Conservation (phyloP, 2,888 invertebrate species). For the Listrodromus nycthemerus region DNA sequence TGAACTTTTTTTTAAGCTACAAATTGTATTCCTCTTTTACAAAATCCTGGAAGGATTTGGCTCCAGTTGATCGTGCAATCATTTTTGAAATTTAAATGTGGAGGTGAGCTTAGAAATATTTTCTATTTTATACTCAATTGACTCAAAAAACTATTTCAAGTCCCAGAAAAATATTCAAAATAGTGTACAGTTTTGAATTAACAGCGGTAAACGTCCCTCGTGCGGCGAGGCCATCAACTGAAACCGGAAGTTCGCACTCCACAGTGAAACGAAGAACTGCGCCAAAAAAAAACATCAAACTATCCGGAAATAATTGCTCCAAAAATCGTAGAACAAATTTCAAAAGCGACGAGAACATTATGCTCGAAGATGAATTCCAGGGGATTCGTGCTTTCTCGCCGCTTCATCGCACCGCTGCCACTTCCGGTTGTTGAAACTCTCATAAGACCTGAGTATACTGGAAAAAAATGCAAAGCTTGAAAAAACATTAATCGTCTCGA, state of each 20-base stretch:
- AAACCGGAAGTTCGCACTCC: slow-evolving; percentile 1
- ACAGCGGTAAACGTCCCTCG: not conserved
- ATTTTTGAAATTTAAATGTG: no score
- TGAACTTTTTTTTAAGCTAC: no score
- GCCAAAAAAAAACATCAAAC: not conserved
- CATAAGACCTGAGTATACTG: not conserved
- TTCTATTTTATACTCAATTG: no score
- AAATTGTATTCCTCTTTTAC: no score
- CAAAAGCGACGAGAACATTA: not conserved
- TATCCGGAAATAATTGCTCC: not conserved
- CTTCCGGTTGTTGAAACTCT: slow-evolving; percentile 49
- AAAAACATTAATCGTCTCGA: not conserved
- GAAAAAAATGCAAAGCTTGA: not conserved
- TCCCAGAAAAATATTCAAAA: not conserved
- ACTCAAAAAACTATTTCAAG: no score
- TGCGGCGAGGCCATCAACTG: slow-evolving; percentile 12
- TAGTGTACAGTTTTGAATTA: not conserved
- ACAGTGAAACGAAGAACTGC: slow-evolving; percentile 8
- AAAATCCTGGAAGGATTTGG: no score
- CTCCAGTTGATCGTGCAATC: no score
- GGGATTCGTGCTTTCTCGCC: not conserved
- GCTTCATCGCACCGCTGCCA: not conserved
- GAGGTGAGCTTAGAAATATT: no score
- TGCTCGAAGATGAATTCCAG: not conserved
- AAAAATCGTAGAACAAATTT: not conserved